Conservation (phyloP, 2,797 vertebrate species). For the Okamejei kenojei region DNA sequence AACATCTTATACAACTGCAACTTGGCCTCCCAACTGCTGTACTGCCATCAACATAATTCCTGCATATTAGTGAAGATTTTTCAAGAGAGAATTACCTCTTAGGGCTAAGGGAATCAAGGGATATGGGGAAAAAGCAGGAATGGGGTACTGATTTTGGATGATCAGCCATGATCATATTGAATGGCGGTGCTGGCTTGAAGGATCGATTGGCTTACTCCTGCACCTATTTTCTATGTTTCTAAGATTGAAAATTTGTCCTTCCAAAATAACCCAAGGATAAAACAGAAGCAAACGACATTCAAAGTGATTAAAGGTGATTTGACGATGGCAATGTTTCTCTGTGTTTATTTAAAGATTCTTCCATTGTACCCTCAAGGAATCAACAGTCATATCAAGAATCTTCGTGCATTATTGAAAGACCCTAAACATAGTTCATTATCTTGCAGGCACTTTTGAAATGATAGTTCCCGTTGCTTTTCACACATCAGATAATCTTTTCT, state of each 20-base stretch:
- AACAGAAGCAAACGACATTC: background rate
- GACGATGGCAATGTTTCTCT: background rate
- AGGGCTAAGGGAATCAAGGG: too few relatives aligned
- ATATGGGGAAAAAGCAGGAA: too few relatives aligned
- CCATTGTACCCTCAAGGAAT: background rate
- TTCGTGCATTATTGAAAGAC: background rate
- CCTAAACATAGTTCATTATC: background rate
- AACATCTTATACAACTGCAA: too few relatives aligned
- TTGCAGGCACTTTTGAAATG: background rate
- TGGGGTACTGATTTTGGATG: too few relatives aligned
- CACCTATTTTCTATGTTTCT: too few relatives aligned
- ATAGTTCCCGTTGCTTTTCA: background rate
- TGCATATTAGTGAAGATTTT: background rate
- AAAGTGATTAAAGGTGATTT: conserved; percentile 8
- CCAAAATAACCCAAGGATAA: background rate
- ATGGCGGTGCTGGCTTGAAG: too few relatives aligned
- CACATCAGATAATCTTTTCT: background rate
- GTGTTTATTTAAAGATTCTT: background rate
- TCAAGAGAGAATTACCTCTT: too few relatives aligned
- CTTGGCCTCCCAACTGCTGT: too few relatives aligned
- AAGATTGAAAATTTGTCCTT: conserved; percentile 1
- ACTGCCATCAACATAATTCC: background rate
- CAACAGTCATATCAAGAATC: background rate
- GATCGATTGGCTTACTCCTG: too few relatives aligned
- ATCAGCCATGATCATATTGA: too few relatives aligned